Evolutionary conservation across 2,797 vertebrate genomes (phyloP).

Genomic region (Notamacropus eugenii): DNA sequence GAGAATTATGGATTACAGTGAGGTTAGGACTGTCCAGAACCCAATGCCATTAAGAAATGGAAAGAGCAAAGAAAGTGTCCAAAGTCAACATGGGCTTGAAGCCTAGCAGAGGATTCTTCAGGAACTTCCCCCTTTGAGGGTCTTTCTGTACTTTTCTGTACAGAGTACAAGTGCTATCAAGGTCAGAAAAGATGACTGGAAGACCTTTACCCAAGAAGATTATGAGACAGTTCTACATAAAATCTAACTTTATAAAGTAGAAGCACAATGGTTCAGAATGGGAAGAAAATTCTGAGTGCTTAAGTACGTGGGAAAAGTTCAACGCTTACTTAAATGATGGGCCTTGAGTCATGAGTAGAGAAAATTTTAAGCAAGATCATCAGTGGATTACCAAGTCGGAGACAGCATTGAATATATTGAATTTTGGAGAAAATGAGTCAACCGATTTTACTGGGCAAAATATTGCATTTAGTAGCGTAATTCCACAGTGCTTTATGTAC

Average conservation of each 20-base stretch:
- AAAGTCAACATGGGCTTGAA: background rate
- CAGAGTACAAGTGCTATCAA: background rate
- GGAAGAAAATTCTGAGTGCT: background rate
- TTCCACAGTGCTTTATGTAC: background rate
- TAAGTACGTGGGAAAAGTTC: background rate
- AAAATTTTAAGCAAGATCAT: background rate
- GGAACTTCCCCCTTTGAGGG: background rate
- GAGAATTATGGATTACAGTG: background rate
- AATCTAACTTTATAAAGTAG: background rate
- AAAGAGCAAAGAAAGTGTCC: background rate
- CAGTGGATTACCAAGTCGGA: background rate
- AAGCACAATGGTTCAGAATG: background rate
- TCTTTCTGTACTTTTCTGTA: background rate
- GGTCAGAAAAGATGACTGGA: background rate
- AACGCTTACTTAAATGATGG: background rate
- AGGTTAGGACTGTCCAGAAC: background rate
- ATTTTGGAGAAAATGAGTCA: background rate
- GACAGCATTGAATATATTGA: background rate
- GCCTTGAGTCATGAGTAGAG: background rate
- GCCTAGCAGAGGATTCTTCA: background rate
- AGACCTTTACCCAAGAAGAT: background rate
- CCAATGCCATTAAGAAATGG: background rate
- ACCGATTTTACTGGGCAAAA: background rate
- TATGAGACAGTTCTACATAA: background rate
- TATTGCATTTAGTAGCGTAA: background rate